Percentiles rank a stretch among this genome's conserved stretches.
phyloP scores from a whole-genome alignment of 2,888 invertebrate species.

The Brassicogethes aeneus region DNA sequence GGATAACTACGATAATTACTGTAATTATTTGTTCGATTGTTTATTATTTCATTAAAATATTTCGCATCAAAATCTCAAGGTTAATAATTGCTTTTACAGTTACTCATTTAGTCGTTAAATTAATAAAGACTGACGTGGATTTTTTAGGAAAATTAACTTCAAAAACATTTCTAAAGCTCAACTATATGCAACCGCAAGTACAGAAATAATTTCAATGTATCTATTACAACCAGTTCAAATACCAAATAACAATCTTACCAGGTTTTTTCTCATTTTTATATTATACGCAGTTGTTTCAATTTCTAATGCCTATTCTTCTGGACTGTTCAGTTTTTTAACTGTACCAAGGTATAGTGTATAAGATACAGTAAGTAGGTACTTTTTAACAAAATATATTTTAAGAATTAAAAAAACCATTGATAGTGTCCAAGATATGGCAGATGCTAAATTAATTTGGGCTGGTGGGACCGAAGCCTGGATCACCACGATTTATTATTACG shows the following conservation, averaged over 20 bases:
- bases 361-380: no score
- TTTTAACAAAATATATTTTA: no score
- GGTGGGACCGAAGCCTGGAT: slow-evolving; percentile 54
- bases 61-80: background rate
- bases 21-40: background rate
- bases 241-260: background rate
- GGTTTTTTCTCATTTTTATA: background rate
- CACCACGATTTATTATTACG: slow-evolving; percentile 41
- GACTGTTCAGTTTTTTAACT: background rate
- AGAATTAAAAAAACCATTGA: slow-evolving; percentile 49
- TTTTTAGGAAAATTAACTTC: no score
- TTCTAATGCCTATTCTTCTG: background rate
- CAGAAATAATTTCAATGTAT: background rate
- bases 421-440: slow-evolving; percentile 47
- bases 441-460: slow-evolving; percentile 48
- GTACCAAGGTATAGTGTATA: no score
- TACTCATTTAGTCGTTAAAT: no score
- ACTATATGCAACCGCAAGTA: background rate
- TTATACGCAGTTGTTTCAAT: background rate
- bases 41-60: background rate
- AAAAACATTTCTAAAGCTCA: background rate
- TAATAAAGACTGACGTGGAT: no score
- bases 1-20: background rate
- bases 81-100: no score
- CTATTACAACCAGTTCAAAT: background rate